These are phyloP conservation scores for Silurus glanis DNA, from an alignment of 2,113 vertebrate species.

Conservation along the genomic window DNA sequence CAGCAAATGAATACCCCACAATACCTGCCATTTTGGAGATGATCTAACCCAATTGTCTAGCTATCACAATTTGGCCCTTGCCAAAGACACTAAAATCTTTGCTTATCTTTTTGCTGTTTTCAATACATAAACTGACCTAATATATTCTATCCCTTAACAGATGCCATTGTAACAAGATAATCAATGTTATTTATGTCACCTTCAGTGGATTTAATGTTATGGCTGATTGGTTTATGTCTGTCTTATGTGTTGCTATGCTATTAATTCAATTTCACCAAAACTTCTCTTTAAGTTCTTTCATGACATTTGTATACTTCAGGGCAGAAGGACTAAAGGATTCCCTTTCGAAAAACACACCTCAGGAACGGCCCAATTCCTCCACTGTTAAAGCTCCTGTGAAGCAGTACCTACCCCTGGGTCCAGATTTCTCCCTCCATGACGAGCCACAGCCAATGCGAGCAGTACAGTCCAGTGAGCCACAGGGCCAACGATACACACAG, in stretches of 20 bases:
- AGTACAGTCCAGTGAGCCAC: constrained; percentile 84
- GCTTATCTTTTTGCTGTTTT: too few relatives aligned
- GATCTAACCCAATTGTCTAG: too few relatives aligned
- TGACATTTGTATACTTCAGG: constrained; percentile 66
- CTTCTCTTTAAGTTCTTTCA: not conserved
- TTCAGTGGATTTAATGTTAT: too few relatives aligned
- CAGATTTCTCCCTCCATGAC: constrained; percentile 86
- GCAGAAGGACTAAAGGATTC: constrained; percentile 91
- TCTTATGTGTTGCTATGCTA: not conserved
- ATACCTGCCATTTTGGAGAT: too few relatives aligned
- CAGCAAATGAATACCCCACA: too few relatives aligned
- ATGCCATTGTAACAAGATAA: too few relatives aligned
- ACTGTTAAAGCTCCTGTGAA: constrained; percentile 73
- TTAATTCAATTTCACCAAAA: not conserved
- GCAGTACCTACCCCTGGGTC: constrained; percentile 85
- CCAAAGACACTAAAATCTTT: too few relatives aligned
- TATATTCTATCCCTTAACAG: too few relatives aligned
- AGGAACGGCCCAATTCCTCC: constrained; percentile 70
- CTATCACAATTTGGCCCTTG: too few relatives aligned
- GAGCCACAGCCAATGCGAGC: constrained; percentile 80
- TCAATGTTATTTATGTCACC: too few relatives aligned
- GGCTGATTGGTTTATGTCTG: not conserved
- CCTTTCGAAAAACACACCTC: constrained; percentile 76
- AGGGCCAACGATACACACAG: constrained; percentile 87
- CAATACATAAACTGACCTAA: too few relatives aligned